These are phyloP conservation scores for Coracias cyanogaster DNA, from an alignment of 2,797 vertebrate genomes.

Conservation along the genomic window DNA sequence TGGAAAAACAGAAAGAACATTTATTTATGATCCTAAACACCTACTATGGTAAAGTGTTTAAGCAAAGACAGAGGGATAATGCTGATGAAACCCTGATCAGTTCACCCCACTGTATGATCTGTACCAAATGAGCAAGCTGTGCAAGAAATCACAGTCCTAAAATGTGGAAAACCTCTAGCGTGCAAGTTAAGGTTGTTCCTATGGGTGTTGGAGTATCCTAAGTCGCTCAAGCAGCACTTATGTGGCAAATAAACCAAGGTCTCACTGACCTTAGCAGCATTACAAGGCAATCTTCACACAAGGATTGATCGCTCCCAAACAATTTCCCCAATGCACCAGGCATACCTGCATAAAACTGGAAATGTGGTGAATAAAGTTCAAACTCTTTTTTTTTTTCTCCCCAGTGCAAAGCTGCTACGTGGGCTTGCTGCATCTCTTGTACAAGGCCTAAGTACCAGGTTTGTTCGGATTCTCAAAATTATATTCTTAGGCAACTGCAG, in stretches of 20 bases:
- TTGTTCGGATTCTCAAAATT: neutral
- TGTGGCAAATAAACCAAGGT: constrained; percentile 60
- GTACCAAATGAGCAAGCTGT: constrained; percentile 7
- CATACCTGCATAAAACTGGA: neutral
- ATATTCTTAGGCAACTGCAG: neutral
- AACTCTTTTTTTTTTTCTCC: neutral
- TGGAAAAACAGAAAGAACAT: neutral
- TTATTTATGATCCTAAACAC: neutral
- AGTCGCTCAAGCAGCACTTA: constrained; percentile 56
- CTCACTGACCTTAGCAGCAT: constrained; percentile 42
- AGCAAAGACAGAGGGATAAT: neutral
- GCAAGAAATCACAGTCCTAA: constrained; percentile 26
- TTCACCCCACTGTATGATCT: neutral
- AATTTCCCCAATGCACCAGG: neutral
- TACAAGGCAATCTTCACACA: constrained; percentile 32
- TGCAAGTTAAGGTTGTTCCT: constrained; percentile 37
- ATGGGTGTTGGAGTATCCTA: constrained; percentile 35
- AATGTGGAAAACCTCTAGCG: constrained; percentile 2
- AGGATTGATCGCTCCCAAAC: constrained; percentile 9
- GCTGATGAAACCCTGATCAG: neutral
- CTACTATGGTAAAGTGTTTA: neutral
- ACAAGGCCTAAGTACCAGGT: neutral
- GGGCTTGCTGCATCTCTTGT: neutral
- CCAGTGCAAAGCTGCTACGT: rapidly evolving
- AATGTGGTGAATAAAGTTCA: neutral